These are phyloP conservation scores for Equus przewalskii DNA, from an alignment of 2,113 vertebrate genomes.

Conservation along the genomic window DNA sequence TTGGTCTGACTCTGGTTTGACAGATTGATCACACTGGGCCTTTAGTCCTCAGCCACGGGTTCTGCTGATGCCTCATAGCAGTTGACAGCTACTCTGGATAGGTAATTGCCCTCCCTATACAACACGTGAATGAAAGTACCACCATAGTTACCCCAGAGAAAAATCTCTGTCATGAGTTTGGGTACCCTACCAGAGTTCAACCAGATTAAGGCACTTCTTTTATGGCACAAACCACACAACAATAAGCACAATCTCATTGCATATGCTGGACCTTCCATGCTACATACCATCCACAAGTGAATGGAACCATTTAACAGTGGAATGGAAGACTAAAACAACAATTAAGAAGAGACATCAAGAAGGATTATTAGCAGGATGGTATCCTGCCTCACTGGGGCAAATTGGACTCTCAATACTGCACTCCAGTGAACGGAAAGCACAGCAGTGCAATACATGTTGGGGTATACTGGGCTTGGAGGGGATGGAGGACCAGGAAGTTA, in stretches of 20 bases:
- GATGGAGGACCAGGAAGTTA: background rate
- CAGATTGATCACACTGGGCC: background rate
- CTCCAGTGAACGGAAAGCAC: no score
- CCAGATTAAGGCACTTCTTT: background rate
- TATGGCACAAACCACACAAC: background rate
- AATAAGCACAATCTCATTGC: background rate
- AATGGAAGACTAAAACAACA: background rate
- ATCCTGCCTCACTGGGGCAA: no score
- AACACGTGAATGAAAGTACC: no score
- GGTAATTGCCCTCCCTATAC: background rate
- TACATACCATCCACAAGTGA: background rate
- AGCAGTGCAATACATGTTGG: no score
- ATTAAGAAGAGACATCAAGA: background rate
- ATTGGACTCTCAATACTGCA: no score
- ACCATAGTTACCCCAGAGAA: background rate
- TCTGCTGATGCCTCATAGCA: background rate
- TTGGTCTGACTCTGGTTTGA: background rate
- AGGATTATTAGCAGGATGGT: background rate
- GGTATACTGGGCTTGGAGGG: no score
- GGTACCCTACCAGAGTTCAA: no score
- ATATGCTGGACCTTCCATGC: background rate
- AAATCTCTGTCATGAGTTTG: background rate
- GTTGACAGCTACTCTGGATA: background rate
- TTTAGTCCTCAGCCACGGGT: background rate
- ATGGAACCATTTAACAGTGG: accelerated